A percentile compares a stretch with the other conserved stretches of the same genome.
Evolutionary conservation across 2,888 invertebrate species (phyloP).

Genomic region (Brenthis ino): DNA sequence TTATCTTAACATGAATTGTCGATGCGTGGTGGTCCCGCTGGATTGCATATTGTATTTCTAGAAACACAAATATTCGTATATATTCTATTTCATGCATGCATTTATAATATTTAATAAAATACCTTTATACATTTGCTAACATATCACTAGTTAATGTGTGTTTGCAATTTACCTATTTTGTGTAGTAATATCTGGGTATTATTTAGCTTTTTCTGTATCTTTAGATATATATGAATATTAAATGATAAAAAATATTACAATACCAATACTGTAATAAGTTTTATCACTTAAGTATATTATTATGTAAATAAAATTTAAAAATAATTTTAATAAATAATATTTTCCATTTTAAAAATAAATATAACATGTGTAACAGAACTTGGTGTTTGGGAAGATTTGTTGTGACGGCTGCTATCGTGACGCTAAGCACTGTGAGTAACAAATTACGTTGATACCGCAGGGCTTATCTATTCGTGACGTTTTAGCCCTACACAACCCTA

Average conservation of each 20-base stretch:
- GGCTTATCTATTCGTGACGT: slow-evolving; percentile 40
- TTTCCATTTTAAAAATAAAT: slow-evolving; percentile 6
- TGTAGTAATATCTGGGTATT: no score
- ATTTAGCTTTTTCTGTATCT: background rate
- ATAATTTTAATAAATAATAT: background rate
- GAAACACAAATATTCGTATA: slow-evolving; percentile 17
- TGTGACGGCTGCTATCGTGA: slow-evolving; percentile 35
- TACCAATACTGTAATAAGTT: background rate
- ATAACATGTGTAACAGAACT: slow-evolving; percentile 1
- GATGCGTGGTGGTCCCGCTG: slow-evolving; percentile 36
- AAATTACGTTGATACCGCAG: slow-evolving; percentile 56
- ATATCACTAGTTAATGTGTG: background rate
- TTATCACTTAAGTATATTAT: background rate
- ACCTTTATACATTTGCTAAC: background rate
- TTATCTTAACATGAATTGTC: slow-evolving; percentile 42
- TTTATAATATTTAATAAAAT: background rate
- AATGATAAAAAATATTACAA: background rate
- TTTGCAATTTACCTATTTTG: no score
- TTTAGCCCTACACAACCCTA: slow-evolving; percentile 22
- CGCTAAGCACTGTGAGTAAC: slow-evolving; percentile 55
- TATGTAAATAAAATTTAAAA: slow-evolving; percentile 2
- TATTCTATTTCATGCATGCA: slow-evolving; percentile 12
- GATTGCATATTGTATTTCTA: slow-evolving; percentile 37
- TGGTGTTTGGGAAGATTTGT: slow-evolving; percentile 38
- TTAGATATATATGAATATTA: no score